phyloP scores from a whole-genome alignment of 1,140 invertebrate species.

The Euura saliciscinereae region DNA sequence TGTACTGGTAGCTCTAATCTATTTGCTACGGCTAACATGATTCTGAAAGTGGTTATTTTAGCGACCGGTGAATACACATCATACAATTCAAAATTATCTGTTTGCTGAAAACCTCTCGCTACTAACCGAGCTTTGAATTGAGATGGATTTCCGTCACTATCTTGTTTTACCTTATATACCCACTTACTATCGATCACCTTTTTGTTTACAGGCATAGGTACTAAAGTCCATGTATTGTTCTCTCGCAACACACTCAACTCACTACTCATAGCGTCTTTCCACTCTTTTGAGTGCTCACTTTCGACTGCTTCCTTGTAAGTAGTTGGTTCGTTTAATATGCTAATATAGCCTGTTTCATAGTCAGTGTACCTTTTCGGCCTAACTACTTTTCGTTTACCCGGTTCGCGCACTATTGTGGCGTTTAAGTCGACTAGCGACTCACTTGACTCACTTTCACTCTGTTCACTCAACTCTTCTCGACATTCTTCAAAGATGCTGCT shows the following conservation, averaged over 20 bases:
- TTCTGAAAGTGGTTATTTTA: slow-evolving; percentile 33
- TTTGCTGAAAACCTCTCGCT: slow-evolving; percentile 37
- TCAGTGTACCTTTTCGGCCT: too few species aligned
- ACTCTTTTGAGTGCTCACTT: slow-evolving; percentile 31
- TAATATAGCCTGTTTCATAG: too few species aligned
- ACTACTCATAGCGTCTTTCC: slow-evolving; percentile 41
- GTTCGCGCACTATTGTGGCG: too few species aligned
- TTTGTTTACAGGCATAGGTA: slow-evolving; percentile 27
- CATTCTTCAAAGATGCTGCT: too few species aligned
- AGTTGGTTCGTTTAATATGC: slow-evolving; percentile 8
- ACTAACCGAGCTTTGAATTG: slow-evolving; percentile 39
- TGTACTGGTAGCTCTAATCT: slow-evolving; percentile 28
- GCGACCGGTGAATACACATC: slow-evolving; percentile 46
- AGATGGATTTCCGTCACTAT: slow-evolving; percentile 20
- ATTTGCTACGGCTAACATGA: slow-evolving; percentile 37
- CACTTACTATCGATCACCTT: slow-evolving; percentile 37
- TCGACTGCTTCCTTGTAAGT: slow-evolving; percentile 1
- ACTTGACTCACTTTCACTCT: too few species aligned
- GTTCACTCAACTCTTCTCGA: too few species aligned
- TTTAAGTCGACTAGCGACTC: too few species aligned
- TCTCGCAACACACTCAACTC: slow-evolving; percentile 37
- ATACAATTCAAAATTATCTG: slow-evolving; percentile 33
- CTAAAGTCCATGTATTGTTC: slow-evolving; percentile 43
- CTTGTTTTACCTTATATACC: slow-evolving; percentile 38
- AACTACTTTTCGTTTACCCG: too few species aligned